Conservation (phyloP, 2,888 invertebrate genomes). For the Pantelozetes paolii region DNA sequence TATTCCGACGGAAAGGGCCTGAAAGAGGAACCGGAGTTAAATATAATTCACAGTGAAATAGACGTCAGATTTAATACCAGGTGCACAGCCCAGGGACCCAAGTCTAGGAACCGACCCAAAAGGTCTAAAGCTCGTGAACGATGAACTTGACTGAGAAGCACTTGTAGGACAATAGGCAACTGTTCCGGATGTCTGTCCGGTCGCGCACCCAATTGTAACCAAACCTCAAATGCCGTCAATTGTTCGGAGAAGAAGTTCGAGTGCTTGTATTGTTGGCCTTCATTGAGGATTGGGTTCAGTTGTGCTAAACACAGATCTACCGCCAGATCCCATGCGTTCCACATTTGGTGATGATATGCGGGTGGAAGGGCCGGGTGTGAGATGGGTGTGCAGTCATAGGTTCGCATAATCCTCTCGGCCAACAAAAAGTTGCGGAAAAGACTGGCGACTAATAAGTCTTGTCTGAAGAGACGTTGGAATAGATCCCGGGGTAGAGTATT, state of each 20-base stretch:
- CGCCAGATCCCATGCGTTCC: constrained; percentile 94
- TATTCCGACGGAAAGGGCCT: constrained; percentile 91
- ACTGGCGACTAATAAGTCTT: constrained; percentile 96
- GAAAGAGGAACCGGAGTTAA: constrained; percentile 44
- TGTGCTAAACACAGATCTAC: constrained; percentile 90
- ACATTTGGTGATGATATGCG: constrained; percentile 66
- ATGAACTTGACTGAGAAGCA: constrained; percentile 70
- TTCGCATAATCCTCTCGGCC: constrained; percentile 90
- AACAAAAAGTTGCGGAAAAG: constrained; percentile 93
- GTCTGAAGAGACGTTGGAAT: constrained; percentile 93
- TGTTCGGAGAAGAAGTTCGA: constrained; percentile 96
- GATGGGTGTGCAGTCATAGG: constrained; percentile 95
- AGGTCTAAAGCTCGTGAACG: constrained; percentile 89
- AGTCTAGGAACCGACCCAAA: constrained; percentile 83
- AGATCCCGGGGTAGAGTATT: constrained; percentile 88
- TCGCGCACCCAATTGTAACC: constrained; percentile 76
- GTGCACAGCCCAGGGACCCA: constrained; percentile 94
- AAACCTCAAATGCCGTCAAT: constrained; percentile 93
- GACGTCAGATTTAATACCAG: constrained; percentile 54
- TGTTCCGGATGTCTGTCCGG: constrained; percentile 78
- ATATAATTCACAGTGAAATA: neutral
- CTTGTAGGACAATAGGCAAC: constrained; percentile 90
- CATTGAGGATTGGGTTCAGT: constrained; percentile 54
- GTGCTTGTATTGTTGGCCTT: constrained; percentile 56
- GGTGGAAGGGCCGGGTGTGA: constrained; percentile 85